Evolutionary conservation across 2,797 vertebrate species (phyloP).

Genomic region (Acrocephalus scirpaceus): DNA sequence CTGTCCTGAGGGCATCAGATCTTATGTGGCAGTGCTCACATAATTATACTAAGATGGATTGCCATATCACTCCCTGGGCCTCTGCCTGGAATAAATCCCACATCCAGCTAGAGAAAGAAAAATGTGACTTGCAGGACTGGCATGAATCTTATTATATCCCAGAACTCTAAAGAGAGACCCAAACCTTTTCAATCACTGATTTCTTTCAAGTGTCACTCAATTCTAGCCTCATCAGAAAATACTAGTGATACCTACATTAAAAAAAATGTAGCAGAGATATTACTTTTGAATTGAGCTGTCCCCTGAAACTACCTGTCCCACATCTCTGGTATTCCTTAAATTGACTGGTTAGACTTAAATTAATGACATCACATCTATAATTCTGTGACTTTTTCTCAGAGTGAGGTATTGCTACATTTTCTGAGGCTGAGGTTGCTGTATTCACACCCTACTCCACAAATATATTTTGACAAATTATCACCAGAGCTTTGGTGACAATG

Average conservation of each 20-base stretch:
- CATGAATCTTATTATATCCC: neutral
- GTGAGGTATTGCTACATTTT: neutral
- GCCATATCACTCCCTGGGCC: neutral
- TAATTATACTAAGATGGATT: conserved; percentile 20
- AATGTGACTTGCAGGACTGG: neutral
- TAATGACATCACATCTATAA: neutral
- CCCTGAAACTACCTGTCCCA: neutral
- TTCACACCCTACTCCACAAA: neutral
- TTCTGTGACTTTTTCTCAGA: neutral
- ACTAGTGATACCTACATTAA: neutral
- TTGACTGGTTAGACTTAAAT: neutral
- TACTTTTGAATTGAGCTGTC: neutral
- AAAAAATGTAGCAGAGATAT: neutral
- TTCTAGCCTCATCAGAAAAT: neutral
- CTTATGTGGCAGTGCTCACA: neutral
- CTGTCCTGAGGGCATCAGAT: conserved; percentile 26
- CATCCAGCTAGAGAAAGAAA: conserved; percentile 9
- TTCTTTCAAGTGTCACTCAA: conserved; percentile 14
- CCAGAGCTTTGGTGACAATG: neutral
- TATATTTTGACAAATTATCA: neutral
- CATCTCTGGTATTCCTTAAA: neutral
- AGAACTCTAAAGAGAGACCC: neutral
- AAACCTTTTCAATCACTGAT: conserved; percentile 19
- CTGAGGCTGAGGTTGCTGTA: neutral
- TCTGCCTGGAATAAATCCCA: conserved; percentile 37